These are phyloP conservation scores for Thunnus thynnus DNA, from an alignment of 2,113 vertebrate genomes.

Conservation along the genomic window DNA sequence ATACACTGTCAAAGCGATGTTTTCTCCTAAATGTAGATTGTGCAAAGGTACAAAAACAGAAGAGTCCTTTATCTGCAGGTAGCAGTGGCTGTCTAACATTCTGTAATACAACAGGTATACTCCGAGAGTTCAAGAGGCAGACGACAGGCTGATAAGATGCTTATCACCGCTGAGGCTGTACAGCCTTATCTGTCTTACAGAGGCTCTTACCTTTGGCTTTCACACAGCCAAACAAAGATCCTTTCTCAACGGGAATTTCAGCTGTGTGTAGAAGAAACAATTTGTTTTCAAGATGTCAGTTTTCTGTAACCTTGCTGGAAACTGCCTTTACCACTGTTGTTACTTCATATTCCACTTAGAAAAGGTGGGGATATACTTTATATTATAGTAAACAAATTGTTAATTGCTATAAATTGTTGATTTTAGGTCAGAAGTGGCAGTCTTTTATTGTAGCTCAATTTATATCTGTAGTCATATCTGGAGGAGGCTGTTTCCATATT, in stretches of 20 bases:
- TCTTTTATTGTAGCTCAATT: background rate
- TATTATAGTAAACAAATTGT: background rate
- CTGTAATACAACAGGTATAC: slow-evolving; percentile 70
- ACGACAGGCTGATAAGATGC: slow-evolving; percentile 80
- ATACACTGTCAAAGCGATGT: slow-evolving; percentile 25
- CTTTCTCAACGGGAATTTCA: slow-evolving; percentile 55
- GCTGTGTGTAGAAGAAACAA: slow-evolving; percentile 15
- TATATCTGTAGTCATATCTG: background rate
- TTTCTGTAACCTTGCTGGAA: slow-evolving; percentile 8
- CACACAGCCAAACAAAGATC: slow-evolving; percentile 68
- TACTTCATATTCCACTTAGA: no score
- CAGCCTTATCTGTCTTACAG: slow-evolving; percentile 66
- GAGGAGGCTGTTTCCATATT: background rate
- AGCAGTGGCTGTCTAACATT: slow-evolving; percentile 54
- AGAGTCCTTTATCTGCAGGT: slow-evolving; percentile 65
- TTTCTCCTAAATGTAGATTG: background rate
- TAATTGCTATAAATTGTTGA: background rate
- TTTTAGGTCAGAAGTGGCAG: background rate
- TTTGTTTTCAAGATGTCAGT: slow-evolving; percentile 36
- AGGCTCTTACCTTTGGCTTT: slow-evolving; percentile 61
- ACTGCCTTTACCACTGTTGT: background rate
- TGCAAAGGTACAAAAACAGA: slow-evolving; percentile 37
- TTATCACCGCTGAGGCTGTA: slow-evolving; percentile 67
- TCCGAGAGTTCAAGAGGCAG: slow-evolving; percentile 70
- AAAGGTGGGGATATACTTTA: background rate